These are phyloP conservation scores for Hetaerina titia DNA, from an alignment of 2,888 invertebrate genomes.

Conservation along the genomic window DNA sequence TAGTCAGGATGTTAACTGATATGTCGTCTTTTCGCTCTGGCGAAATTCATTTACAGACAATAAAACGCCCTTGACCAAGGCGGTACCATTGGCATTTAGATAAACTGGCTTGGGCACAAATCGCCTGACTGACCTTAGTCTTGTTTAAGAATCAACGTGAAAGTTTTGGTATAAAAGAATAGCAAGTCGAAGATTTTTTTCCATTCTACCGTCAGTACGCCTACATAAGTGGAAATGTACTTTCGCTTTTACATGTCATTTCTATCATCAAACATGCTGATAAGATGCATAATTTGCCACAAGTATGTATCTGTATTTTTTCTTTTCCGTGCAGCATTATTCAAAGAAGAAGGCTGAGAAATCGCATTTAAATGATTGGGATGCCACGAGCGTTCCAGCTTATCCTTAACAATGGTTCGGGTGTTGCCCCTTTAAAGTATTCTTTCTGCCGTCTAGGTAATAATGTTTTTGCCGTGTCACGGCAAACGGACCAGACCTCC, in stretches of 20 bases:
- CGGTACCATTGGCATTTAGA: background rate
- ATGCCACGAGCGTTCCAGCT: no score
- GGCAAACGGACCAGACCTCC: no score
- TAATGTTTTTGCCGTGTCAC: no score
- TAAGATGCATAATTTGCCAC: no score
- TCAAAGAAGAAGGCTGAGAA: no score
- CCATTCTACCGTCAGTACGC: background rate
- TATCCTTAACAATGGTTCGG: no score
- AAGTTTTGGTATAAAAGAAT: background rate
- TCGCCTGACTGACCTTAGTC: background rate
- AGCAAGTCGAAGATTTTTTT: background rate
- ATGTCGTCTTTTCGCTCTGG: background rate
- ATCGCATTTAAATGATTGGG: no score
- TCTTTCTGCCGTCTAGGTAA: no score
- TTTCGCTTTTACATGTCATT: background rate
- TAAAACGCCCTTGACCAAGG: background rate
- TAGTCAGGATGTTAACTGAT: background rate
- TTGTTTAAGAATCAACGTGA: background rate
- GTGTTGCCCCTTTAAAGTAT: no score
- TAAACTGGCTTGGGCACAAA: background rate
- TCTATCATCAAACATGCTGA: no score
- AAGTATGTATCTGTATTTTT: no score
- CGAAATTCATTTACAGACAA: background rate
- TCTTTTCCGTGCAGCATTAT: no score
- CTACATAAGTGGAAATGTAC: background rate